A percentile compares a stretch with the other conserved stretches of the same genome.
Evolutionary conservation across 2,888 invertebrate genomes (phyloP).

Genomic region (Physocephala rufipes): DNA sequence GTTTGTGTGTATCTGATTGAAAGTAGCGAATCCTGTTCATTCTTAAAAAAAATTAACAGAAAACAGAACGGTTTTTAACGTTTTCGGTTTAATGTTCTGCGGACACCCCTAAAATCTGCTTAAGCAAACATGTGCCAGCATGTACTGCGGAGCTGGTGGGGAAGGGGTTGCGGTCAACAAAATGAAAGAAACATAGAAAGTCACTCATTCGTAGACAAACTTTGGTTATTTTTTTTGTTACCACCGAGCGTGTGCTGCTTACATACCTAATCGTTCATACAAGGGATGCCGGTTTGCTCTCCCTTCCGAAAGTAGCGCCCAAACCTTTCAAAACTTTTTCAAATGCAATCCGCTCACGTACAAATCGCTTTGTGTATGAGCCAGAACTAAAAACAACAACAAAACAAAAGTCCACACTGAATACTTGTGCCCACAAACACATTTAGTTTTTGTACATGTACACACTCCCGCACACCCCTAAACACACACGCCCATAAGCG

Average conservation of each 20-base stretch:
- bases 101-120: constrained; percentile 6
- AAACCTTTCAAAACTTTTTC: constrained; percentile 54
- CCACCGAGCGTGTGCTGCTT: no score
- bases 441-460: constrained; percentile 17
- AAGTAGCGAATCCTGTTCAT: no score
- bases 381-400: no score
- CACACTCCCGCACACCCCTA: constrained; percentile 32
- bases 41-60: not conserved
- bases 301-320: constrained; percentile 1
- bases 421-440: not conserved
- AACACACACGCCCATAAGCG: constrained; percentile 20
- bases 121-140: not conserved
- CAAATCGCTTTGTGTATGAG: constrained; percentile 23
- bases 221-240: constrained; percentile 17
- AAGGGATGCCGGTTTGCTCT: no score
- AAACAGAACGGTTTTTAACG: constrained; percentile 19
- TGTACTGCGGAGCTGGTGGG: not conserved
- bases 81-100: constrained; percentile 56
- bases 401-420: not conserved
- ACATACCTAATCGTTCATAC: no score
- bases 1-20: no score
- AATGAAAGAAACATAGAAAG: not conserved
- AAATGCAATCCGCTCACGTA: constrained; percentile 61
- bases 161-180: not conserved
- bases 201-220: not conserved